Evolutionary conservation across 30 jellyfish, hydroid and myxozoan genomes (phyloP).

Genomic region (Haliclystus octoradiatus): DNA sequence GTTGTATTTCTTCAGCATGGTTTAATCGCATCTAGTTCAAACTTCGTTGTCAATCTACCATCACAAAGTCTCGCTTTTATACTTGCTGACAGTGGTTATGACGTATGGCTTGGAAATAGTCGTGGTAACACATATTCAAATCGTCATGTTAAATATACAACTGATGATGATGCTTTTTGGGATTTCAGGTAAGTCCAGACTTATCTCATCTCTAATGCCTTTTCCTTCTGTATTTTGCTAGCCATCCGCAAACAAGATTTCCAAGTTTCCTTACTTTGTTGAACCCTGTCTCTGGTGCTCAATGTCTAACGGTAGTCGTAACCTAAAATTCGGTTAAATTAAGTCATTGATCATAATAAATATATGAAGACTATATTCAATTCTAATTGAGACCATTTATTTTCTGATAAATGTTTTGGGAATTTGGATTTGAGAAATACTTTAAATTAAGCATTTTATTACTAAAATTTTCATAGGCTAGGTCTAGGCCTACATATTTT

Average conservation of each 20-base stretch:
- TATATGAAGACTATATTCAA: too few species aligned
- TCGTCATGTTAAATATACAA: slow-evolving; percentile 44
- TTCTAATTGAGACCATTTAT: too few species aligned
- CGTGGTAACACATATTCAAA: slow-evolving; percentile 87
- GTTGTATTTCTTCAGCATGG: slow-evolving; percentile 83
- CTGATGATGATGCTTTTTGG: slow-evolving; percentile 66
- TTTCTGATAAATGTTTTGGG: too few species aligned
- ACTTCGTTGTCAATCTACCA: slow-evolving; percentile 71
- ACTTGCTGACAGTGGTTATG: slow-evolving; percentile 84
- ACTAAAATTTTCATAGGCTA: too few species aligned
- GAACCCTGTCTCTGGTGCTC: not conserved
- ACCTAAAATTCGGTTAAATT: not conserved
- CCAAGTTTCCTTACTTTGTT: too few species aligned
- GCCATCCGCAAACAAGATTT: too few species aligned
- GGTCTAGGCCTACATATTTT: too few species aligned
- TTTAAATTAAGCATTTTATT: too few species aligned
- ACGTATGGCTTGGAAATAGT: slow-evolving; percentile 94
- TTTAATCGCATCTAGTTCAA: slow-evolving; percentile 67
- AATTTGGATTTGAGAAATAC: too few species aligned
- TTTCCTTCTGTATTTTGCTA: not conserved
- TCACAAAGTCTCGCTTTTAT: slow-evolving; percentile 77
- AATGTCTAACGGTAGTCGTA: not conserved
- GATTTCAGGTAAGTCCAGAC: slow-evolving; percentile 55
- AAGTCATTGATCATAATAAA: too few species aligned
- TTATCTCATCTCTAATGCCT: too few species aligned